phyloP scores from a whole-genome alignment of 2,888 invertebrate species.

The Drosophila niveifrons region DNA sequence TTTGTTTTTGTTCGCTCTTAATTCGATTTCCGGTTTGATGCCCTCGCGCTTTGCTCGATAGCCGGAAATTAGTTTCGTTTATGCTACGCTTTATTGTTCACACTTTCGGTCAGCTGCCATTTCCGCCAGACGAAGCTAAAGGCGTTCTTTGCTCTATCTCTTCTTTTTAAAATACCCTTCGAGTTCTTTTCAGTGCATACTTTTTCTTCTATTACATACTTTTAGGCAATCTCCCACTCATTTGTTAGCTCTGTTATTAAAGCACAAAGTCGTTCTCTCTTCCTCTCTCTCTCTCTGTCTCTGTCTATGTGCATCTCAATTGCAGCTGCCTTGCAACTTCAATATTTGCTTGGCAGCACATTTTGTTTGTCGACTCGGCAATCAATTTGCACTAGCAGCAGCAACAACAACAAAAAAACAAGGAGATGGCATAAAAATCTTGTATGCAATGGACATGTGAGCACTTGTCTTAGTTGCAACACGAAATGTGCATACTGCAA shows the following conservation, averaged over 20 bases:
- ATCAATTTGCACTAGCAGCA: conserved; percentile 26
- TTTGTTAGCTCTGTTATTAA: conserved; percentile 2
- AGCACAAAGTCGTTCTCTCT: neutral
- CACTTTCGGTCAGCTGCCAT: conserved; percentile 32
- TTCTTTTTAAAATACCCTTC: neutral
- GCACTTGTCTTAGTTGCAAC: neutral
- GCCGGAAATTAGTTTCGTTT: conserved; percentile 81
- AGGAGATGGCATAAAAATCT: neutral
- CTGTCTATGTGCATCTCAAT: neutral
- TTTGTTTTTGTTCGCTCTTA: conserved; percentile 28
- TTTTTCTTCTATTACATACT: conserved; percentile 1
- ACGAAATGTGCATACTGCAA: conserved; percentile 9
- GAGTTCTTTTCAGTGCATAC: neutral
- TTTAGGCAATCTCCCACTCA: neutral
- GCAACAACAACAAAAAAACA: neutral
- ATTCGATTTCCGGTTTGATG: conserved; percentile 77
- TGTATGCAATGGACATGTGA: neutral
- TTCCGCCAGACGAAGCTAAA: neutral
- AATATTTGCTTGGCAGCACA: conserved; percentile 39
- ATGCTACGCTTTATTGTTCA: conserved; percentile 43
- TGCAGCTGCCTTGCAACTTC: conserved; percentile 21
- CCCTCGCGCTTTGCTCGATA: conserved; percentile 47
- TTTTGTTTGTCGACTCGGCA: conserved; percentile 34
- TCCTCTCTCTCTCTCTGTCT: neutral
- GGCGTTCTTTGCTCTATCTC: no score